Evolutionary conservation across 2,797 vertebrate genomes (phyloP).

Genomic region (Synanceia verrucosa): DNA sequence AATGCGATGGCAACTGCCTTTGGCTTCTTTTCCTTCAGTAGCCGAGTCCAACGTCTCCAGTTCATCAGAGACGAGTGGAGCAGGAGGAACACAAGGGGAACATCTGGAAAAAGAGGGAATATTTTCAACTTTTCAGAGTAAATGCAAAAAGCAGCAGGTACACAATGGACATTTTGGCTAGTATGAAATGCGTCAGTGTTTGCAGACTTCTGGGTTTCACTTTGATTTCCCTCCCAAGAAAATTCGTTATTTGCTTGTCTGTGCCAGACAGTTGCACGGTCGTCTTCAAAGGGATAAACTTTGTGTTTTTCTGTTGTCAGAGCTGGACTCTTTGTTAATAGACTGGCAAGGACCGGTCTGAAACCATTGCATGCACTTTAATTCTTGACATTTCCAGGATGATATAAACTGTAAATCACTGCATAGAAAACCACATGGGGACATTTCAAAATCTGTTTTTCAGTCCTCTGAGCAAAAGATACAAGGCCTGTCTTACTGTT

Average conservation of each 20-base stretch:
- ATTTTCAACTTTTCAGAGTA: constrained; percentile 62
- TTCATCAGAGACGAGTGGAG: constrained; percentile 69
- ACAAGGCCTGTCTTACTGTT: constrained; percentile 43
- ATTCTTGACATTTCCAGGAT: constrained; percentile 14
- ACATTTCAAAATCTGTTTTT: constrained; percentile 51
- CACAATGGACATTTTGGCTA: constrained; percentile 70
- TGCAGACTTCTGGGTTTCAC: constrained; percentile 51
- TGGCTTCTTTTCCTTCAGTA: constrained; percentile 56
- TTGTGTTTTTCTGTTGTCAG: constrained; percentile 36
- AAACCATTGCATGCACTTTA: constrained; percentile 7
- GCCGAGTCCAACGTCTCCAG: constrained; percentile 60
- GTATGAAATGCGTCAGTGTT: constrained; percentile 66
- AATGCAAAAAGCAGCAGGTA: constrained; percentile 82
- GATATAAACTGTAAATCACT: constrained; percentile 39
- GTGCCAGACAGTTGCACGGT: constrained; percentile 54
- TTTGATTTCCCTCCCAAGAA: constrained; percentile 68
- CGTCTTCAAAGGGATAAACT: constrained; percentile 56
- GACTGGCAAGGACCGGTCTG: constrained; percentile 7
- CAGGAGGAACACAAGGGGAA: constrained; percentile 64
- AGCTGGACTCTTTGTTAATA: constrained; percentile 20
- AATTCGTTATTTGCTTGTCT: constrained; percentile 65
- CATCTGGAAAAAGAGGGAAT: constrained; percentile 78
- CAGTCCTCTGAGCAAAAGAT: constrained; percentile 24
- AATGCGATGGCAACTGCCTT: constrained; percentile 58
- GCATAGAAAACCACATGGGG: constrained; percentile 35